Evolutionary conservation across 2,888 invertebrate genomes (phyloP).

Genomic region (Aspidapion aeneum): DNA sequence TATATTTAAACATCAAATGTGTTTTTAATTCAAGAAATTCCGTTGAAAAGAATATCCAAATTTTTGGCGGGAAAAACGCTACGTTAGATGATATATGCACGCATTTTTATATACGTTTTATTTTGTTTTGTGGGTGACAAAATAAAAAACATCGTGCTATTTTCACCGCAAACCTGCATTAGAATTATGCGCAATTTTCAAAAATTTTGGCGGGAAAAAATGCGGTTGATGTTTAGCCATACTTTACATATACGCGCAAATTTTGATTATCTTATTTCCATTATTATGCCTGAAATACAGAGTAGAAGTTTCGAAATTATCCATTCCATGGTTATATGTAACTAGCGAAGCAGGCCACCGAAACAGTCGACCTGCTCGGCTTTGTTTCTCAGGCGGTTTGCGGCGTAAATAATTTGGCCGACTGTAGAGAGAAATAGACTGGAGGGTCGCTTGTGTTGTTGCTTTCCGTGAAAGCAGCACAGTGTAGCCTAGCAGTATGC

Average conservation of each 20-base stretch:
- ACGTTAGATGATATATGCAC: no score
- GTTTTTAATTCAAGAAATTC: no score
- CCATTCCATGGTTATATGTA: constrained; percentile 52
- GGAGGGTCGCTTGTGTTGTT: constrained; percentile 48
- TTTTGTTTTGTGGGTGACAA: no score
- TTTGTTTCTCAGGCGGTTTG: constrained; percentile 42
- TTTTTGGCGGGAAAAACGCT: no score
- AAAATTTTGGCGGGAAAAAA: background rate
- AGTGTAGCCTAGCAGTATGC: constrained; percentile 47
- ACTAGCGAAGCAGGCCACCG: constrained; percentile 44
- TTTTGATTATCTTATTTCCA: constrained; percentile 52
- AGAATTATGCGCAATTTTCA: background rate
- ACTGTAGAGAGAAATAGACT: constrained; percentile 50
- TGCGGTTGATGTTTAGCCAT: background rate
- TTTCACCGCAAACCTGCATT: no score
- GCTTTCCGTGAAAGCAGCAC: constrained; percentile 51
- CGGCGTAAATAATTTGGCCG: constrained; percentile 36
- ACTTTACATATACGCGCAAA: constrained; percentile 40
- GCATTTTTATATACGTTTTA: no score
- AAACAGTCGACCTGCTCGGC: constrained; percentile 35
- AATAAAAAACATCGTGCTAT: no score
- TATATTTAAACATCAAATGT: no score
- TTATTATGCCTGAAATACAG: constrained; percentile 52
- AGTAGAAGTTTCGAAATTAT: constrained; percentile 52
- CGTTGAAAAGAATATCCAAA: no score